A percentile compares a stretch with the other conserved stretches of the same genome.
phyloP scores from a whole-genome alignment of 2,888 invertebrate species.

The Gymnosoma rotundatum region DNA sequence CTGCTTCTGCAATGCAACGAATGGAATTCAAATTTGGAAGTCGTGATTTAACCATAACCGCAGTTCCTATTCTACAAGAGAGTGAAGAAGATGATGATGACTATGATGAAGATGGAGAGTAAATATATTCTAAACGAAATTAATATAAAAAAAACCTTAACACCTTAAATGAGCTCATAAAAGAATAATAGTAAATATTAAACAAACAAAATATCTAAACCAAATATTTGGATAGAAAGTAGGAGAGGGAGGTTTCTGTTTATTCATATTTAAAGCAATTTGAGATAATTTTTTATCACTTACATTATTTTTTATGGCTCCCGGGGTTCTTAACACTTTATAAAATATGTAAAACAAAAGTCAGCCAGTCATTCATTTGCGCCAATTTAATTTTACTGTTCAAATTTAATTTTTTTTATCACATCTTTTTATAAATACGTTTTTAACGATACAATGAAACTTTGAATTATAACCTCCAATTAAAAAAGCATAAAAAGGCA shows the following conservation, averaged over 20 bases:
- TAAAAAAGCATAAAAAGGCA: too few species aligned
- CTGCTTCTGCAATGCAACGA: constrained; percentile 43
- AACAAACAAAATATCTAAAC: constrained; percentile 25
- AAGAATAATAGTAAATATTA: constrained; percentile 19
- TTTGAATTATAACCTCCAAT: too few species aligned
- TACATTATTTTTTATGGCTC: not conserved
- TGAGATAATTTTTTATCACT: not conserved
- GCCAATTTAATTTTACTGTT: too few species aligned
- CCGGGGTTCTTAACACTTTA: too few species aligned
- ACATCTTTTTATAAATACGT: too few species aligned
- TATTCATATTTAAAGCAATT: constrained; percentile 2
- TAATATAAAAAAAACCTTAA: not conserved
- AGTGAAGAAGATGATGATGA: constrained; percentile 80
- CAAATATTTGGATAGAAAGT: constrained; percentile 65
- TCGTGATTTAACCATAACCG: constrained; percentile 78
- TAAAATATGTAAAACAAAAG: too few species aligned
- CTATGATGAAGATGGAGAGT: constrained; percentile 76
- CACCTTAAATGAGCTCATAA: too few species aligned
- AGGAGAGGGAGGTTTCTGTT: constrained; percentile 32
- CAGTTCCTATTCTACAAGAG: constrained; percentile 78
- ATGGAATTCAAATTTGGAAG: constrained; percentile 76
- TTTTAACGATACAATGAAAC: too few species aligned
- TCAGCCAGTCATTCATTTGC: too few species aligned
- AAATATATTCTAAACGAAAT: constrained; percentile 1
- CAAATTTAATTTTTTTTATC: too few species aligned